Conservation (phyloP, 2,797 vertebrate species). For the Picus viridis region DNA sequence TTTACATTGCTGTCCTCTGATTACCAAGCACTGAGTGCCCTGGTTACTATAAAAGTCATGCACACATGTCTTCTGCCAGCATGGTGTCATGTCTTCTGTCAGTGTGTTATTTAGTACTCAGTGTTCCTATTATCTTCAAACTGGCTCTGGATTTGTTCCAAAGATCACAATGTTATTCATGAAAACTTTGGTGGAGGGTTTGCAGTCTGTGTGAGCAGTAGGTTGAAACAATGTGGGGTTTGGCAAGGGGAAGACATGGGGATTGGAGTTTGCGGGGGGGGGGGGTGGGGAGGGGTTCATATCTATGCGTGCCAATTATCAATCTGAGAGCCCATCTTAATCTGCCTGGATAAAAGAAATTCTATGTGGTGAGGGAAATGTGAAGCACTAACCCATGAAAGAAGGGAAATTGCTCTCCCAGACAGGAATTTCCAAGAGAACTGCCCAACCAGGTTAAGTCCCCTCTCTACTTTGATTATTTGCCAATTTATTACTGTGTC, state of each 20-base stretch:
- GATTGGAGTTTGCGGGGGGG: background rate
- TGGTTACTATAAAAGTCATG: conserved; percentile 63
- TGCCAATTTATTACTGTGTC: background rate
- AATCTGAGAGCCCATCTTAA: background rate
- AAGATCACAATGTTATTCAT: conserved; percentile 27
- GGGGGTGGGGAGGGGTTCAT: background rate
- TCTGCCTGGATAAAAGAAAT: conserved; percentile 7
- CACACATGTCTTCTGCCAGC: conserved; percentile 69
- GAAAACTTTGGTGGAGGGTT: conserved; percentile 39
- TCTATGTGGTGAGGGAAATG: background rate
- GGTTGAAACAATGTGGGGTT: background rate
- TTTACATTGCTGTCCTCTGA: background rate
- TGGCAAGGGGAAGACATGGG: background rate
- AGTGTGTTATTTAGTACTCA: conserved; percentile 66
- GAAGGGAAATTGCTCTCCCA: background rate
- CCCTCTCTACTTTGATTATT: background rate
- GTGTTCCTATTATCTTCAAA: conserved; percentile 71
- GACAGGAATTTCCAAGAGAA: background rate
- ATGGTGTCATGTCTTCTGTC: conserved; percentile 70
- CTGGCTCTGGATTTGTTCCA: conserved; percentile 65
- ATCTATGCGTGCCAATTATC: conserved; percentile 3
- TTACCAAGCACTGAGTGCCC: conserved; percentile 12
- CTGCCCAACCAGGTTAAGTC: background rate
- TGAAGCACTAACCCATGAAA: background rate
- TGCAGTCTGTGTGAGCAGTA: background rate